Conservation (phyloP, 2,113 vertebrate species). For the Sceloporus undulatus region DNA sequence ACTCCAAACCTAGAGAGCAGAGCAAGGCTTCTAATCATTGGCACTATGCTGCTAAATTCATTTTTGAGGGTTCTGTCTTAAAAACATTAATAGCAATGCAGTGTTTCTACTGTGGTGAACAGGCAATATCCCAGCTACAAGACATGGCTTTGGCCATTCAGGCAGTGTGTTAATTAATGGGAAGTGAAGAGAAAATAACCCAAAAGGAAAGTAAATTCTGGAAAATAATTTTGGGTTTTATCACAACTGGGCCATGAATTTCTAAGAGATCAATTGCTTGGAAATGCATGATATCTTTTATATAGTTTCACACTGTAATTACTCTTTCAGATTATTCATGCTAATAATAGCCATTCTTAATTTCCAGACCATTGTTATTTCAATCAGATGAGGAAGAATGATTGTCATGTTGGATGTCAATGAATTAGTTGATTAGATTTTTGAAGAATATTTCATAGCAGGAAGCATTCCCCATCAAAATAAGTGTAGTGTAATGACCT, state of each 20-base stretch:
- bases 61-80: slow-evolving; percentile 19
- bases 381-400: background rate
- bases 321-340: background rate
- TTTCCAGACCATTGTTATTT: background rate
- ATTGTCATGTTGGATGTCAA: too few species aligned
- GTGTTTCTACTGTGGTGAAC: slow-evolving; percentile 20
- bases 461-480: too few species aligned
- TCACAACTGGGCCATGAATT: background rate
- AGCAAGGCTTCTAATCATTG: slow-evolving; percentile 36
- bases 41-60: slow-evolving; percentile 24
- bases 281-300: background rate
- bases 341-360: rapidly evolving
- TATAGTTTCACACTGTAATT: slow-evolving; percentile 11
- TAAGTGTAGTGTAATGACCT: too few species aligned
- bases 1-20: background rate
- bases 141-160: slow-evolving; percentile 21
- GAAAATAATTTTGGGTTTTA: background rate
- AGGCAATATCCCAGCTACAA: slow-evolving; percentile 20
- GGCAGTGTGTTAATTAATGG: background rate
- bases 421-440: background rate
- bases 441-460: background rate
- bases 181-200: background rate
- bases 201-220: background rate
- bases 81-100: slow-evolving; percentile 34
- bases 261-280: background rate